These are phyloP conservation scores for Charanyca ferruginea DNA, from an alignment of 2,888 invertebrate genomes.

Conservation along the genomic window DNA sequence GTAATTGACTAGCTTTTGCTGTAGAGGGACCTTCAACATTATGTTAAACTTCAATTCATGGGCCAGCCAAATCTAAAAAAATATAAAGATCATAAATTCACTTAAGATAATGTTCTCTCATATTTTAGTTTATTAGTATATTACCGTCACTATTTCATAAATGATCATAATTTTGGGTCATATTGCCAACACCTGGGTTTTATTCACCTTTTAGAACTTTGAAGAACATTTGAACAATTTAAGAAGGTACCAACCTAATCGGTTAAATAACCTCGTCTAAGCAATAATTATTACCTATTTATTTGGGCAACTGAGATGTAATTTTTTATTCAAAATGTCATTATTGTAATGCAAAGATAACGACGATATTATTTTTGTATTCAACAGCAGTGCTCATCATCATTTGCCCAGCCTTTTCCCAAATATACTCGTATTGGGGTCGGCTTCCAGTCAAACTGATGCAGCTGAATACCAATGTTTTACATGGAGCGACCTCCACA, in stretches of 20 bases:
- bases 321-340: slow-evolving; percentile 6
- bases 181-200: slow-evolving; percentile 16
- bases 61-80: not conserved
- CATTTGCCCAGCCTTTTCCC: too few relatives aligned
- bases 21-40: too few relatives aligned
- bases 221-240: slow-evolving; percentile 14
- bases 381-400: too few relatives aligned
- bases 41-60: too few relatives aligned
- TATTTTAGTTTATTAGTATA: slow-evolving; percentile 2
- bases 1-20: not conserved
- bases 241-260: not conserved
- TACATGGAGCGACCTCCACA: too few relatives aligned
- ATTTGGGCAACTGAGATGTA: not conserved
- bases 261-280: not conserved
- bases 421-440: too few relatives aligned
- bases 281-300: not conserved
- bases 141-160: not conserved
- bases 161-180: not conserved
- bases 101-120: not conserved
- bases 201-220: slow-evolving; percentile 16
- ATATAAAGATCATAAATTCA: not conserved
- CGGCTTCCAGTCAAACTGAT: too few relatives aligned
- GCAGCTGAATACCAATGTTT: too few relatives aligned
- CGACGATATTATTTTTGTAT: not conserved
- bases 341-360: not conserved